Evolutionary conservation across 2,888 invertebrate genomes (phyloP).

Genomic region (Acleris cristana): DNA sequence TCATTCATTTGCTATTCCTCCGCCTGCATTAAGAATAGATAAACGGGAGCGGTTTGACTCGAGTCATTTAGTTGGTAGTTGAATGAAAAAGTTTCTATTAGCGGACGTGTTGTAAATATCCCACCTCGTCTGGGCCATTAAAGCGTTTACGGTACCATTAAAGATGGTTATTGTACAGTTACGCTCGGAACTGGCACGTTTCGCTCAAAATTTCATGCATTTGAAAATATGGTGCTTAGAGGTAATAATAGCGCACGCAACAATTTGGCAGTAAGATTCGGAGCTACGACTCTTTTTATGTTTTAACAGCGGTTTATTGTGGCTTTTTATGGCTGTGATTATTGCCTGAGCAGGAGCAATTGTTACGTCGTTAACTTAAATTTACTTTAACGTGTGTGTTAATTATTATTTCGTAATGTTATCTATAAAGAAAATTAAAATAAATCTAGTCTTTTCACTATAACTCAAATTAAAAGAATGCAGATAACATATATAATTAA

Average conservation of each 20-base stretch:
- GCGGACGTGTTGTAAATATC: slow-evolving; percentile 23
- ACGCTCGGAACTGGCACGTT: slow-evolving; percentile 9
- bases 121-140: slow-evolving; percentile 7
- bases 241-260: slow-evolving; percentile 18
- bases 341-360: slow-evolving; percentile 8
- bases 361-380: too few relatives aligned
- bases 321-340: slow-evolving; percentile 21
- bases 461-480: too few relatives aligned
- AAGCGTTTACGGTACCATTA: slow-evolving; percentile 8
- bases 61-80: slow-evolving; percentile 72
- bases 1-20: slow-evolving; percentile 74
- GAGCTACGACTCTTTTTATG: slow-evolving; percentile 15
- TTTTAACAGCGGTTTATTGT: slow-evolving; percentile 18
- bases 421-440: too few relatives aligned
- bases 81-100: slow-evolving; percentile 68
- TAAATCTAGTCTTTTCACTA: too few relatives aligned
- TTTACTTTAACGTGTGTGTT: too few relatives aligned
- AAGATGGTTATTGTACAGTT: slow-evolving; percentile 6
- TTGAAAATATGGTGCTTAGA: slow-evolving; percentile 21
- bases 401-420: too few relatives aligned
- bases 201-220: slow-evolving; percentile 8
- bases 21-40: slow-evolving; percentile 78
- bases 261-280: slow-evolving; percentile 21
- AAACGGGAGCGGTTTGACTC: slow-evolving; percentile 59
- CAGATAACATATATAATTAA: too few relatives aligned